phyloP scores from a whole-genome alignment of 1,140 invertebrate species.

The Oncopeltus fasciatus region DNA sequence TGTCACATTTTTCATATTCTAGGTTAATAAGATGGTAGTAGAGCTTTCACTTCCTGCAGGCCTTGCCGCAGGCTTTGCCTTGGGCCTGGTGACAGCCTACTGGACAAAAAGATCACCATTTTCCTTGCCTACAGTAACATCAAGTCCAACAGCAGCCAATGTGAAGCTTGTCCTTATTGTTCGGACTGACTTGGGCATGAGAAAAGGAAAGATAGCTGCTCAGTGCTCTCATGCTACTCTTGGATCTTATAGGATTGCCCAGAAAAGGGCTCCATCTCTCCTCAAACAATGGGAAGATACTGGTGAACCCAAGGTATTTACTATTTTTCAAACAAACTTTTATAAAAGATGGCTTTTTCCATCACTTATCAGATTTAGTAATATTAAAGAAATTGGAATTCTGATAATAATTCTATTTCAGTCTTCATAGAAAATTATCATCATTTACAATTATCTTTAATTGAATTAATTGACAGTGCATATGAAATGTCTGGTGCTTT shows the following conservation, averaged over 20 bases:
- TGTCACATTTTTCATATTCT: too few species aligned
- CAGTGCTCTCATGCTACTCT: constrained; percentile 84
- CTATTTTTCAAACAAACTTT: too few species aligned
- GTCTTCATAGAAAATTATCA: too few species aligned
- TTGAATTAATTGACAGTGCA: too few species aligned
- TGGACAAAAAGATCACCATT: neutral
- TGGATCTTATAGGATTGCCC: constrained; percentile 55
- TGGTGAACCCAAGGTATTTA: constrained; percentile 63
- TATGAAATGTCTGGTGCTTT: too few species aligned
- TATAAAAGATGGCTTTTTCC: too few species aligned
- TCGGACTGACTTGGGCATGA: constrained; percentile 81
- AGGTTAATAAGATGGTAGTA: too few species aligned
- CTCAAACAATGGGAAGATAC: constrained; percentile 58
- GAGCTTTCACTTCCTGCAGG: neutral
- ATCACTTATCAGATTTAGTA: too few species aligned
- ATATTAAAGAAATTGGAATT: too few species aligned
- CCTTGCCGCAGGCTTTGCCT: neutral
- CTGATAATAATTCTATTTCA: too few species aligned
- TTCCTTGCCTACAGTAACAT: neutral
- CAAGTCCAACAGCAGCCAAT: neutral
- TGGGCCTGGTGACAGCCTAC: neutral
- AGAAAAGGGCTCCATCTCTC: constrained; percentile 41
- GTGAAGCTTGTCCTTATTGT: constrained; percentile 72
- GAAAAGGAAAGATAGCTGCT: constrained; percentile 85
- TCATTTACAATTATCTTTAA: too few species aligned